These are phyloP conservation scores for Lasaia peninsularis DNA, from an alignment of 1,140 invertebrate species.

Conservation along the genomic window DNA sequence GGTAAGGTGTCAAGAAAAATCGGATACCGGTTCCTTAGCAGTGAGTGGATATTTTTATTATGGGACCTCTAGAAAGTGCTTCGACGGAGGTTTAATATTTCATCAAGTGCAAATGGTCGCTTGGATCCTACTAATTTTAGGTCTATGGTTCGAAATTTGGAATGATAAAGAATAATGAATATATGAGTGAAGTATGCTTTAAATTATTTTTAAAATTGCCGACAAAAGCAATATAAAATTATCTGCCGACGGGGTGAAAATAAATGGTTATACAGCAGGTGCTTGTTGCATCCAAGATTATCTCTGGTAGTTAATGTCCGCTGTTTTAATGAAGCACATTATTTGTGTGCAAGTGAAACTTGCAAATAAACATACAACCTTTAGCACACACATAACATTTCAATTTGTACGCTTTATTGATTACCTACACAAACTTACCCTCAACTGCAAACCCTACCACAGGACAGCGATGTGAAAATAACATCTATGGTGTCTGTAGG, in stretches of 20 bases:
- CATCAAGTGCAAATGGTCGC: slow-evolving; percentile 21
- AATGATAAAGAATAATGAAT: slow-evolving; percentile 9
- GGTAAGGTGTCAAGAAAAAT: slow-evolving; percentile 31
- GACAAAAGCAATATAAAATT: slow-evolving; percentile 1
- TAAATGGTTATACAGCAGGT: background rate
- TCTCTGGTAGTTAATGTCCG: no score
- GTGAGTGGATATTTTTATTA: slow-evolving; percentile 22
- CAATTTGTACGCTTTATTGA: no score
- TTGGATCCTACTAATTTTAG: slow-evolving; percentile 59
- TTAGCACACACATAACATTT: no score
- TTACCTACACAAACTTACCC: no score
- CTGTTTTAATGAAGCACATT: no score
- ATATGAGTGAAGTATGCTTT: background rate
- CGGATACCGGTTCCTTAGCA: slow-evolving; percentile 17
- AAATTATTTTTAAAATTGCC: slow-evolving; percentile 2
- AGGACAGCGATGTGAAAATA: no score
- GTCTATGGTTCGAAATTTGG: slow-evolving; percentile 37
- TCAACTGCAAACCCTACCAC: no score
- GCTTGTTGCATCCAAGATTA: no score
- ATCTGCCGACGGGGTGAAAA: background rate
- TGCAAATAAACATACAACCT: no score
- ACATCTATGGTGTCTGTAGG: no score
- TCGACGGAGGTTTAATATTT: slow-evolving; percentile 47
- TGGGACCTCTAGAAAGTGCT: slow-evolving; percentile 66
- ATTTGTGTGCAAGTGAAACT: no score